Evolutionary conservation across 2,113 vertebrate species (phyloP).

Genomic region (Athene cunicularia): DNA sequence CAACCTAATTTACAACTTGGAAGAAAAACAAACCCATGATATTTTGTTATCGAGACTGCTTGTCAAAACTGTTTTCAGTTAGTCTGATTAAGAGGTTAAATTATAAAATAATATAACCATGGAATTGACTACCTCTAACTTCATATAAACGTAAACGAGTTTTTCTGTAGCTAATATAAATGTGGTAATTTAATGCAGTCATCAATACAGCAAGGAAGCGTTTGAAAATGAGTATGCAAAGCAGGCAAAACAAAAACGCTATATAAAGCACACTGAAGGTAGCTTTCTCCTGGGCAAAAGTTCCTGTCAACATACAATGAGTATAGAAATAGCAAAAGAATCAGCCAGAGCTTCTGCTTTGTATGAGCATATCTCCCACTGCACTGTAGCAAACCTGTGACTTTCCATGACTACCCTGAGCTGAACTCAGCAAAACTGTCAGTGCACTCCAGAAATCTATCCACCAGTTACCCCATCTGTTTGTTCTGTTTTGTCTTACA

Average conservation of each 20-base stretch:
- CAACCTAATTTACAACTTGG: neutral
- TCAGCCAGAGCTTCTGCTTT: neutral
- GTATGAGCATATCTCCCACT: rapidly evolving
- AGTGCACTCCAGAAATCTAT: neutral
- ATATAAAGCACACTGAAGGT: neutral
- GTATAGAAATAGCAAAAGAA: neutral
- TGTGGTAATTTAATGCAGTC: neutral
- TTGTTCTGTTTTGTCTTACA: neutral
- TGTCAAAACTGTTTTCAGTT: neutral
- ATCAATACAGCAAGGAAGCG: neutral
- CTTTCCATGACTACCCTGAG: neutral
- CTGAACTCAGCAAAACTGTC: neutral
- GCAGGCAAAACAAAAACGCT: neutral
- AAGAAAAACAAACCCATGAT: neutral
- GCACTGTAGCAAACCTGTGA: neutral
- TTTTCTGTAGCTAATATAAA: neutral
- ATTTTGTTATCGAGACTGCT: neutral
- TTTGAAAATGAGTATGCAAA: neutral
- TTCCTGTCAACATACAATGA: neutral
- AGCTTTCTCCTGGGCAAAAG: neutral
- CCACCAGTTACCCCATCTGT: neutral
- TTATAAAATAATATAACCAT: neutral
- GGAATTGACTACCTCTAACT: neutral
- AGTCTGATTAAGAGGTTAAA: neutral
- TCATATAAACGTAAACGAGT: neutral